Conservation (phyloP, 2,888 invertebrate species). For the Dasypolia templi region DNA sequence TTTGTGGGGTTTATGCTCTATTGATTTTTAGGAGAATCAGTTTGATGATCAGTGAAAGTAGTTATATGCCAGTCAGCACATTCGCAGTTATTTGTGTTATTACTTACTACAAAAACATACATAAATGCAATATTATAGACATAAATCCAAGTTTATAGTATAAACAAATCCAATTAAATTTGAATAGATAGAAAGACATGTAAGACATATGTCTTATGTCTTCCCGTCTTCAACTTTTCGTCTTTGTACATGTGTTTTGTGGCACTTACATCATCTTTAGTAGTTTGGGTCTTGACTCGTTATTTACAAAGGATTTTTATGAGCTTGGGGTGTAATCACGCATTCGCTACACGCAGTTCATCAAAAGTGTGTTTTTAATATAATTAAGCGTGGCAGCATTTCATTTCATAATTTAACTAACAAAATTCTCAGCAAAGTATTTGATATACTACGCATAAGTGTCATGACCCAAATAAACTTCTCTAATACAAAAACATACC, state of each 20-base stretch:
- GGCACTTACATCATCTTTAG: no score
- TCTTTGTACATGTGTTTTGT: no score
- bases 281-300: not conserved
- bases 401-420: not conserved
- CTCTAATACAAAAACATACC: not conserved
- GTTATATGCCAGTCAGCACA: not conserved
- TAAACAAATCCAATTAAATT: no score
- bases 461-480: not conserved
- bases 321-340: not conserved
- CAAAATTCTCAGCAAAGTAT: not conserved
- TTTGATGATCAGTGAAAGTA: conserved; percentile 7
- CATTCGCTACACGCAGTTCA: not conserved
- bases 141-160: no score
- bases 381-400: not conserved
- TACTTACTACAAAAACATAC: no score
- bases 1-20: conserved; percentile 43
- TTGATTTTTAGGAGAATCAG: conserved; percentile 25
- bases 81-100: no score
- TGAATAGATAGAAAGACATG: no score
- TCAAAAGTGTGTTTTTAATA: not conserved
- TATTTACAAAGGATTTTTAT: not conserved
- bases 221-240: no score
- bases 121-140: no score
- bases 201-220: no score
- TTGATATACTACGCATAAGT: not conserved